Evolutionary conservation across 1,140 invertebrate species (phyloP).

Genomic region (Cylas formicarius): DNA sequence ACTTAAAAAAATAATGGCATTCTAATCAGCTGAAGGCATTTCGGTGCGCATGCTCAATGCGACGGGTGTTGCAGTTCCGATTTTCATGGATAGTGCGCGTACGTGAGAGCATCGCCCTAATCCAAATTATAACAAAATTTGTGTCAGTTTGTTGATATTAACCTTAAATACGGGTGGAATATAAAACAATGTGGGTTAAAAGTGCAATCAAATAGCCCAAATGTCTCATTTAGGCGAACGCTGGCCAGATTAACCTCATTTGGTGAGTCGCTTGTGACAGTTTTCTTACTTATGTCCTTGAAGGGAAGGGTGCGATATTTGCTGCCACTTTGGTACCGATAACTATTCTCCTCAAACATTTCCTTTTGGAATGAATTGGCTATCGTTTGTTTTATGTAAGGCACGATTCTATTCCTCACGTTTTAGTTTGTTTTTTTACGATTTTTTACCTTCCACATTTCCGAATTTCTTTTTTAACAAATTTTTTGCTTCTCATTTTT

Average conservation of each 20-base stretch:
- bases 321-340: conserved; percentile 6
- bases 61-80: conserved; percentile 7
- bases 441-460: neutral
- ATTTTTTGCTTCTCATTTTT: neutral
- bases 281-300: conserved; percentile 34
- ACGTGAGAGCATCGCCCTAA: conserved; percentile 35
- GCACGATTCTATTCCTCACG: conserved; percentile 3
- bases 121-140: conserved; percentile 33
- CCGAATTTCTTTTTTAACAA: neutral
- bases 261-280: conserved; percentile 32
- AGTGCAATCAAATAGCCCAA: conserved; percentile 13
- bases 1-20: no score
- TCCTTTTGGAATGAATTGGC: no score
- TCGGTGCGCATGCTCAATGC: conserved; percentile 17
- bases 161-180: conserved; percentile 29
- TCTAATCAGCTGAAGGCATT: no score
- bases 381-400: conserved; percentile 2
- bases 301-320: conserved; percentile 28
- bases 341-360: no score
- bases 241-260: conserved; percentile 33
- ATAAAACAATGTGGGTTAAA: conserved; percentile 25
- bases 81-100: conserved; percentile 23
- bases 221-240: conserved; percentile 19
- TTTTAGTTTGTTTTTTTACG: neutral
- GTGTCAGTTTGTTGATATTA: conserved; percentile 37